Evolutionary conservation across 2,888 invertebrate species (phyloP).

Genomic region (Heteromyza rotundicornis): DNA sequence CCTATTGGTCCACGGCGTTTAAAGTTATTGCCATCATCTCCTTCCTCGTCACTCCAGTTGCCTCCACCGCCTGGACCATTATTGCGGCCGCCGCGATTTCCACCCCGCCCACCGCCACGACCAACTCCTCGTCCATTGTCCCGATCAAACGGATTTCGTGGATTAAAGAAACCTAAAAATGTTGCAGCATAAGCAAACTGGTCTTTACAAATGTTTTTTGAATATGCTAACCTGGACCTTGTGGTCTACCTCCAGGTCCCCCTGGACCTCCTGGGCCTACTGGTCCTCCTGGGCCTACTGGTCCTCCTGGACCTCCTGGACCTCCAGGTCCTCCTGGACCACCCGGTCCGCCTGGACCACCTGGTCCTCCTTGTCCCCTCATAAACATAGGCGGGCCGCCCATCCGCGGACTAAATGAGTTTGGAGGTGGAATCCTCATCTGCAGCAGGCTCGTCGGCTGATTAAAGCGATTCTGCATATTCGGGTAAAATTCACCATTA

Average conservation of each 20-base stretch:
- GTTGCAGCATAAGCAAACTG: neutral
- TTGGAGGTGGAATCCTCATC: slow-evolving; percentile 59
- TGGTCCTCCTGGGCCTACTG: no score
- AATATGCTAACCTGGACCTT: no score
- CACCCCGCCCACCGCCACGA: slow-evolving; percentile 45
- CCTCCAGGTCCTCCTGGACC: slow-evolving; percentile 52
- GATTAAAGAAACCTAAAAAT: slow-evolving; percentile 54
- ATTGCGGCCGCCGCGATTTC: slow-evolving; percentile 32
- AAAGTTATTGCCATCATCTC: slow-evolving; percentile 45
- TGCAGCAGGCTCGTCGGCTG: slow-evolving; percentile 60
- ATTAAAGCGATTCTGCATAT: slow-evolving; percentile 60
- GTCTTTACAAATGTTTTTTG: neutral
- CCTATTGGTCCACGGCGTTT: slow-evolving; percentile 44
- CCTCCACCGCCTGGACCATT: slow-evolving; percentile 33
- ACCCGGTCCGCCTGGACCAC: slow-evolving; percentile 36
- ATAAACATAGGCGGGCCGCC: slow-evolving; percentile 48
- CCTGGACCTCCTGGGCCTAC: no score
- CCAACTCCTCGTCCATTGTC: slow-evolving; percentile 41
- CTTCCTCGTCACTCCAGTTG: slow-evolving; percentile 59
- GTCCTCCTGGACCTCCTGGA: no score
- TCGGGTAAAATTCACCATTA: slow-evolving; percentile 51
- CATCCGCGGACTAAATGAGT: slow-evolving; percentile 55
- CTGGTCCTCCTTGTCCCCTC: slow-evolving; percentile 40
- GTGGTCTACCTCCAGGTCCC: no score
- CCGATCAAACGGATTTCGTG: slow-evolving; percentile 55